phyloP scores from a whole-genome alignment of 2,113 vertebrate species.

The Lepisosteus osseus region DNA sequence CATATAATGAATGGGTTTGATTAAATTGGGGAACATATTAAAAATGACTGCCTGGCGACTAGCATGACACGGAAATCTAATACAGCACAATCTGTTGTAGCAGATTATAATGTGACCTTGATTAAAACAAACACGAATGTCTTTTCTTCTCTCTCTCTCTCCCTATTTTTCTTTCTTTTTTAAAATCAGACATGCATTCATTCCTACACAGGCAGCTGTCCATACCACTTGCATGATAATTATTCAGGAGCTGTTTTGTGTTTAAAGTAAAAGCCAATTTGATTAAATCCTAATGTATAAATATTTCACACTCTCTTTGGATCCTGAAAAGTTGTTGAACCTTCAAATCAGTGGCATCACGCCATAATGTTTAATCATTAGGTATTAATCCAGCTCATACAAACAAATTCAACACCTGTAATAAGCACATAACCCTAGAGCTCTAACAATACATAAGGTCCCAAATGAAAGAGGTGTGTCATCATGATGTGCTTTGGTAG shows the following conservation, averaged over 20 bases:
- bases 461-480: neutral
- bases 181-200: slow-evolving; percentile 3
- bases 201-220: neutral
- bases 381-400: neutral
- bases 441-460: neutral
- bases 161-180: neutral
- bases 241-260: too few species aligned
- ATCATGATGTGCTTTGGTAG: neutral
- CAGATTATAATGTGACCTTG: slow-evolving; percentile 22
- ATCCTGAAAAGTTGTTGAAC: neutral
- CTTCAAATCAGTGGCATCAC: neutral
- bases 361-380: neutral
- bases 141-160: neutral
- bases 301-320: neutral
- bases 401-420: slow-evolving; percentile 7
- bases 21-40: slow-evolving; percentile 28
- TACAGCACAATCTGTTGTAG: slow-evolving; percentile 19
- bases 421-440: neutral
- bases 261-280: slow-evolving; percentile 7
- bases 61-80: neutral
- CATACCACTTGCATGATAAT: neutral
- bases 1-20: slow-evolving; percentile 31
- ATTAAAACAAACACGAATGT: slow-evolving; percentile 12
- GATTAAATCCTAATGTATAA: neutral
- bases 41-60: slow-evolving; percentile 2